Evolutionary conservation across 2,113 vertebrate genomes (phyloP), one percentile per base, ranked within the genome.

Genomic region (Charina bottae): DNA sequence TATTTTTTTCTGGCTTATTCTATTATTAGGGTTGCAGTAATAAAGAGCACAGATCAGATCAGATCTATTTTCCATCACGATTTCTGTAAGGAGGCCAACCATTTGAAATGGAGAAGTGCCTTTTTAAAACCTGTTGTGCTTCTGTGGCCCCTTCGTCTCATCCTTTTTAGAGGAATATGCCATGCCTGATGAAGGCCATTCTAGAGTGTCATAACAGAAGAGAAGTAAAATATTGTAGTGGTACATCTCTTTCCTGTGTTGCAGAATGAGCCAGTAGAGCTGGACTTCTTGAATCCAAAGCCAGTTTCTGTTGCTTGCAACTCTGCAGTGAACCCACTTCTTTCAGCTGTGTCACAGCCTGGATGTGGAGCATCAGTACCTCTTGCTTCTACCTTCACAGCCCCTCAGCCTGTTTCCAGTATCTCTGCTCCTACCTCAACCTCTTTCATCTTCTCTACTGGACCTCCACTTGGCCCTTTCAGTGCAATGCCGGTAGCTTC

Each of bases 231-330:
- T 33, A 42, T 37, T 92, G 60, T 56, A 21, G 28, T 24, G 7
- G 42, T 91, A 83, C 83, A 0, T 90, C 62, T 94, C 23, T 95
- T 90, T 55, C 24, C 86, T 96, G 90, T 89, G 24, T 94, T 90
- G 55, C 93, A 98, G 97, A 97, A 94, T 17, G 96, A 97, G 85
- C 96, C 94, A 90, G 85, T 97, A 58, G 97, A 97, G 90, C 94
- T 98, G 95, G 97, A 97, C 95, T 97, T 98, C 92, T 98, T 98
- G 92, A 95, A 97, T 92, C 91, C 96, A 68, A 94, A 95, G 90
- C 95, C 91, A 33, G 95, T 86, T 60, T 94, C 96, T 91, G 93
- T 88, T 28, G 84, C 94, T 93, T 90, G 94, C 93, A 95, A 96
- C 91, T 89, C 97, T 58, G 88, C 96, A 28, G 95, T 91, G 15